Evolutionary conservation across 2,888 invertebrate species (phyloP).

Genomic region (Lissocephala sabroskyi): DNA sequence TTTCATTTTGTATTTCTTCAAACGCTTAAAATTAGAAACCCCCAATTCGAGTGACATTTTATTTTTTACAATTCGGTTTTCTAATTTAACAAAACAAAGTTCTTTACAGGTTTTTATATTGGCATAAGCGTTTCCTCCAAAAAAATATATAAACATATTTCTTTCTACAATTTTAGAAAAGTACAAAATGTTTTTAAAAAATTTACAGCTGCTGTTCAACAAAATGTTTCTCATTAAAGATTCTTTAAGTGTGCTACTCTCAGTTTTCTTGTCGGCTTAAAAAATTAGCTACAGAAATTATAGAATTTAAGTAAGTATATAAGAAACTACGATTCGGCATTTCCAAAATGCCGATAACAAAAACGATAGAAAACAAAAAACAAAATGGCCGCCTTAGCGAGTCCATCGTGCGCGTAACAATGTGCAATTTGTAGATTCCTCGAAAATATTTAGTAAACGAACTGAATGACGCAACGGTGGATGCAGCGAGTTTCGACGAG

Average conservation of each 20-base stretch:
- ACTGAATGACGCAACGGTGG: constrained; percentile 17
- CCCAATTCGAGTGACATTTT: constrained; percentile 22
- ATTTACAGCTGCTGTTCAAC: constrained; percentile 63
- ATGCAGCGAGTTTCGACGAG: constrained; percentile 47
- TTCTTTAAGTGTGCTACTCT: constrained; percentile 25
- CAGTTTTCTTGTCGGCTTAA: constrained; percentile 35
- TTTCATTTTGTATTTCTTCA: constrained; percentile 31
- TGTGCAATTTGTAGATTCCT: constrained; percentile 21
- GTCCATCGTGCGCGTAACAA: constrained; percentile 35
- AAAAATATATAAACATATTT: constrained; percentile 14
- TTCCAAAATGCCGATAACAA: constrained; percentile 54
- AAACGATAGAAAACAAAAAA: constrained; percentile 33
- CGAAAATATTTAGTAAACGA: constrained; percentile 40
- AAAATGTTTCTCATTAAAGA: constrained; percentile 36
- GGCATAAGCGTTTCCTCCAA: constrained; percentile 27
- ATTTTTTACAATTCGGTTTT: constrained; percentile 6
- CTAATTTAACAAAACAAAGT: no score
- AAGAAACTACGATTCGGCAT: constrained; percentile 37
- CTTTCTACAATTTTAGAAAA: constrained; percentile 1
- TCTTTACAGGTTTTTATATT: constrained; percentile 16
- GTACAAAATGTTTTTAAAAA: constrained; percentile 30
- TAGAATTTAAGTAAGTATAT: constrained; percentile 13
- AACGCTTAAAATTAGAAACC: constrained; percentile 30
- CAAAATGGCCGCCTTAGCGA: constrained; percentile 41
- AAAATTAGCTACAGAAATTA: constrained; percentile 34